These are phyloP conservation scores for Rana temporaria DNA, from an alignment of 2,113 vertebrate species.

Conservation along the genomic window DNA sequence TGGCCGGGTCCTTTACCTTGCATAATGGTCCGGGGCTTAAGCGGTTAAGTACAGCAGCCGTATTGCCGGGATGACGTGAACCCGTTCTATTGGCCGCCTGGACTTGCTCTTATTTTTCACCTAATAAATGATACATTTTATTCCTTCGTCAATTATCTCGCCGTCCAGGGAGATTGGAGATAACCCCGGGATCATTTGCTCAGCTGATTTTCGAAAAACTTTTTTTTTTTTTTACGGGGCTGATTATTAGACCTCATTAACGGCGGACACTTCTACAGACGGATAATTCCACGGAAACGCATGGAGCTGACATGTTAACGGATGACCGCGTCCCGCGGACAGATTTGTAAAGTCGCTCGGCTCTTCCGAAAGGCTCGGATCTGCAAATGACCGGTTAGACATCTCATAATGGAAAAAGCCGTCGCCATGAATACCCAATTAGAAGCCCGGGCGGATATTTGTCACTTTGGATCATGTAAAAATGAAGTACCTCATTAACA, in stretches of 20 bases:
- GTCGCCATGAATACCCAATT: slow-evolving; percentile 44
- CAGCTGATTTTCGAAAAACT: background rate
- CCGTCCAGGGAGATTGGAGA: background rate
- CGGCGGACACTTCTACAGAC: background rate
- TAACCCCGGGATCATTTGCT: background rate
- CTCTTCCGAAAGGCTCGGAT: slow-evolving; percentile 10
- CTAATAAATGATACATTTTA: background rate
- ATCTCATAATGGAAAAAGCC: slow-evolving; percentile 31
- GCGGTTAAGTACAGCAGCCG: too few relatives aligned
- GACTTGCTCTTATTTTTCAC: too few relatives aligned
- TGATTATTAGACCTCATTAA: slow-evolving; percentile 22
- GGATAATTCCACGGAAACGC: background rate
- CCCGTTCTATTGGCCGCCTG: too few relatives aligned
- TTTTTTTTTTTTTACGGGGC: too few relatives aligned
- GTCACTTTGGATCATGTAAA: slow-evolving; percentile 50
- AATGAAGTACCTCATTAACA: slow-evolving; percentile 53
- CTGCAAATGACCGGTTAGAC: slow-evolving; percentile 43
- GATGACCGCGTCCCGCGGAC: slow-evolving; percentile 5
- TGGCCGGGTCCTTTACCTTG: too few relatives aligned
- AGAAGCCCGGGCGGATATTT: slow-evolving; percentile 35
- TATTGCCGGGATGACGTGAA: too few relatives aligned
- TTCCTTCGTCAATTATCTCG: background rate
- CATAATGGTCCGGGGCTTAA: too few relatives aligned
- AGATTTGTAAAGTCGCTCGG: slow-evolving; percentile 38
- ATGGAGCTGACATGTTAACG: slow-evolving; percentile 17